Evolutionary conservation across 1,140 invertebrate species (phyloP).

Genomic region (Acromyrmex charruanus): DNA sequence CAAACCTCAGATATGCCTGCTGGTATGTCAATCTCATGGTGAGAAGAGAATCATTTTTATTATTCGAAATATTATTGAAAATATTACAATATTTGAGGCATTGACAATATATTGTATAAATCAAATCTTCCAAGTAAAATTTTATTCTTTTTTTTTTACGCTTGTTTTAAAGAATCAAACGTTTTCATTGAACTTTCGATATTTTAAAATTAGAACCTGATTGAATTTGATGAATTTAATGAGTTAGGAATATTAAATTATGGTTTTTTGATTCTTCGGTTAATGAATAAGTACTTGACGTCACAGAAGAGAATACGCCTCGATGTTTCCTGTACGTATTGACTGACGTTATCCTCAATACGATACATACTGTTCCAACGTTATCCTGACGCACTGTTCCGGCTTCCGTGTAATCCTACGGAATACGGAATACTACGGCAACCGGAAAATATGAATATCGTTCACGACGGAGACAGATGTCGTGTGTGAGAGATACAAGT

Average conservation of each 20-base stretch:
- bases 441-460: slow-evolving; percentile 62
- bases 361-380: slow-evolving; percentile 38
- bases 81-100: background rate
- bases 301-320: slow-evolving; percentile 47
- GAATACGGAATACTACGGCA: slow-evolving; percentile 32
- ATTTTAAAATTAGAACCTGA: background rate
- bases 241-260: background rate
- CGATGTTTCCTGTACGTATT: slow-evolving; percentile 68
- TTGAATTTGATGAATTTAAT: background rate
- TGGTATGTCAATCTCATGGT: background rate
- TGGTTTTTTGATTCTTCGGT: slow-evolving; percentile 25
- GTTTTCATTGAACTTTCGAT: background rate
- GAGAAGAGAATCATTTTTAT: background rate
- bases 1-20: slow-evolving; percentile 4
- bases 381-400: slow-evolving; percentile 63
- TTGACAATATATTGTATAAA: background rate
- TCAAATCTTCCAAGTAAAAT: background rate
- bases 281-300: slow-evolving; percentile 40
- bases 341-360: slow-evolving; percentile 55
- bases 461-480: slow-evolving; percentile 47
- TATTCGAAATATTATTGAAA: background rate
- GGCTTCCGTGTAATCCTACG: slow-evolving; percentile 57
- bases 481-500: slow-evolving; percentile 23
- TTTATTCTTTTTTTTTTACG: background rate
- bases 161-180: background rate